A percentile compares a stretch with the other conserved stretches of the same genome.
phyloP scores from a whole-genome alignment of 2,113 vertebrate species.

The Odocoileus hemionus region DNA sequence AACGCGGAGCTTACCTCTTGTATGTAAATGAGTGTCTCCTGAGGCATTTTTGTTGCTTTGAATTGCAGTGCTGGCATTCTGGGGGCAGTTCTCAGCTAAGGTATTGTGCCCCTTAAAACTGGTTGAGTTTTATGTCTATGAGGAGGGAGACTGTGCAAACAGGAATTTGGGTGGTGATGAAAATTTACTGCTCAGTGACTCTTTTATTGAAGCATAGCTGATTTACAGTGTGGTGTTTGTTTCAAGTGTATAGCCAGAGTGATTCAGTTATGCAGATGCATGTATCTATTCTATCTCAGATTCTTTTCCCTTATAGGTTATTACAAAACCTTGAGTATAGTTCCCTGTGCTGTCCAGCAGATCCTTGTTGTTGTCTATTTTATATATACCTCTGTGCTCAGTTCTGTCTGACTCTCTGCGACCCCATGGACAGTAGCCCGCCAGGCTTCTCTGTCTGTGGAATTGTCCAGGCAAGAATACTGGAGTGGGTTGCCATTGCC shows the following conservation, averaged over 20 bases:
- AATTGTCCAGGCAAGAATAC: neutral
- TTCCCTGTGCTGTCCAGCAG: neutral
- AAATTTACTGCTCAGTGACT: neutral
- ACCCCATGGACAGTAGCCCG: neutral
- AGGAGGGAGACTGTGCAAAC: neutral
- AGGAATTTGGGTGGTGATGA: neutral
- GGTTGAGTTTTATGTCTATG: neutral
- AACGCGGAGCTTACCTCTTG: neutral
- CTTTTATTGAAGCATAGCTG: neutral
- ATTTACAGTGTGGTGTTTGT: neutral
- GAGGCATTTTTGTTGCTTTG: neutral
- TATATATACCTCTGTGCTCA: neutral
- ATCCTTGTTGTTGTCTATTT: neutral
- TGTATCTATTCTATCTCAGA: neutral
- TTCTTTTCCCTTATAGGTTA: neutral
- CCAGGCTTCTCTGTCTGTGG: neutral
- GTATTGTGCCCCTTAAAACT: neutral
- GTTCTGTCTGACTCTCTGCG: neutral
- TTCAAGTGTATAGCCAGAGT: neutral
- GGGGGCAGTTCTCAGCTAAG: neutral
- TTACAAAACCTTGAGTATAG: neutral
- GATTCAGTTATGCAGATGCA: neutral
- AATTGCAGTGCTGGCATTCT: neutral
- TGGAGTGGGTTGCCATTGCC: neutral
- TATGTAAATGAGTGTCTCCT: neutral